phyloP scores from a whole-genome alignment of 2,888 invertebrate species.

The Acleris holmiana region DNA sequence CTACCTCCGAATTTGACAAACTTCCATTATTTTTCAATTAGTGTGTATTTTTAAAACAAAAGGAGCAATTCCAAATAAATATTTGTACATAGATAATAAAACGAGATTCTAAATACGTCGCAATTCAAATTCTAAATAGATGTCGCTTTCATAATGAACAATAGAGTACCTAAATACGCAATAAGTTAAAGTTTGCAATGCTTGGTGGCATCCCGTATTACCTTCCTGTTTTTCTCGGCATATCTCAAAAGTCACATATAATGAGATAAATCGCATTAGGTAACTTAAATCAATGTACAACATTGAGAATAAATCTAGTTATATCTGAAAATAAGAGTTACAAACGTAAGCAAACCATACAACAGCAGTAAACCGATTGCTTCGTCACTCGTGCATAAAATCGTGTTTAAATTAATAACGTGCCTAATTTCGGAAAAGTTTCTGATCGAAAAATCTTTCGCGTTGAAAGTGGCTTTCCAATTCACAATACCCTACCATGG shows the following conservation, averaged over 20 bases:
- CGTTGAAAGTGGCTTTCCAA: too few species aligned
- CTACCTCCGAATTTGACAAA: too few species aligned
- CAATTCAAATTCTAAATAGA: slow-evolving; percentile 40
- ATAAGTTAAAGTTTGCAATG: slow-evolving; percentile 28
- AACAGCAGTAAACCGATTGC: too few species aligned
- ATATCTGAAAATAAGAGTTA: too few species aligned
- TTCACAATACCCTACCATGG: too few species aligned
- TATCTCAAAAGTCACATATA: slow-evolving; percentile 9
- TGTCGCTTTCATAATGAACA: slow-evolving; percentile 35
- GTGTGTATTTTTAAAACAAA: slow-evolving; percentile 12
- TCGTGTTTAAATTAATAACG: too few species aligned
- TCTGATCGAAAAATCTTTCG: too few species aligned
- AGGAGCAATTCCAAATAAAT: slow-evolving; percentile 26
- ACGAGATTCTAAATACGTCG: slow-evolving; percentile 38
- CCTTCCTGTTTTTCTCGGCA: slow-evolving; percentile 5
- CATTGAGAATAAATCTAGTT: too few species aligned
- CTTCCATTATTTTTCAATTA: neutral
- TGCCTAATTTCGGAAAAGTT: too few species aligned
- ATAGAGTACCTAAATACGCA: slow-evolving; percentile 32
- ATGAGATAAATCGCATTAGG: neutral
- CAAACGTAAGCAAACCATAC: too few species aligned
- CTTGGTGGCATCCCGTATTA: slow-evolving; percentile 11
- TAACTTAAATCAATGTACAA: too few species aligned
- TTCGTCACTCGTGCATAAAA: too few species aligned
- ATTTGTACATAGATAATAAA: slow-evolving; percentile 35